Evolutionary conservation across 1,140 invertebrate genomes (phyloP), one percentile per base, ranked within the genome.

Genomic region (Anthonomus grandis): DNA sequence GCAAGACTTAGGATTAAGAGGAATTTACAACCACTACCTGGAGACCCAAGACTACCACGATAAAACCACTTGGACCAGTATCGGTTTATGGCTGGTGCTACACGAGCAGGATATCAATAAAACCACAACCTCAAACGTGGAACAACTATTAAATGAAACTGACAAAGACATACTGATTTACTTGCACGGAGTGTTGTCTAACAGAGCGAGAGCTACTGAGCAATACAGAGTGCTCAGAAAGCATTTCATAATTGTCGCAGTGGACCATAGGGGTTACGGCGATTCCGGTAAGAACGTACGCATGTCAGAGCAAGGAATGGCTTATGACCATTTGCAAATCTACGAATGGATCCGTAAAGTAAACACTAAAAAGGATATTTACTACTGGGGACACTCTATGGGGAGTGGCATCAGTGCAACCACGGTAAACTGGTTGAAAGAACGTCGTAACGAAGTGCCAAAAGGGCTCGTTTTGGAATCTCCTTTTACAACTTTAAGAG

Each of bases 211-310:
- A 52, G 58, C 50, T 34, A 21, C 34, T 24, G 15, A 27, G 27
- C 34, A 63, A 37, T 65, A 65, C 49, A 27, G 41, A n/a, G 62
- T 66, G 10, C 38, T 70, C 8, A 50, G 66, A n/a, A 52, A 63
- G 42, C 60, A 63, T 44, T 70, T 70, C 52, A 92, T 97, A 75
- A 81, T 97, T n/a, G 76, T 97, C 44, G 80, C 90, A 4, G 87
- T 96, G 64, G 95, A 98, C 75, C 97, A 97, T 72, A 77, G 93
- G 78, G 86, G 91, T 54, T 97, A 91, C 72, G 94, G 87, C 0
- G 95, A 97, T 75, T 96, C 93, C 0, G 68, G 71, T 27, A 77
- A 82, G 1, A 70, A 80, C 37, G 54, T 50, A 9, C 25, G 15
- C 2, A 83, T 86, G 1, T 83, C 84, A 10, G 93, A 96, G 78